Evolutionary conservation across 2,888 invertebrate genomes (phyloP).

Genomic region (Dryococelus australis): DNA sequence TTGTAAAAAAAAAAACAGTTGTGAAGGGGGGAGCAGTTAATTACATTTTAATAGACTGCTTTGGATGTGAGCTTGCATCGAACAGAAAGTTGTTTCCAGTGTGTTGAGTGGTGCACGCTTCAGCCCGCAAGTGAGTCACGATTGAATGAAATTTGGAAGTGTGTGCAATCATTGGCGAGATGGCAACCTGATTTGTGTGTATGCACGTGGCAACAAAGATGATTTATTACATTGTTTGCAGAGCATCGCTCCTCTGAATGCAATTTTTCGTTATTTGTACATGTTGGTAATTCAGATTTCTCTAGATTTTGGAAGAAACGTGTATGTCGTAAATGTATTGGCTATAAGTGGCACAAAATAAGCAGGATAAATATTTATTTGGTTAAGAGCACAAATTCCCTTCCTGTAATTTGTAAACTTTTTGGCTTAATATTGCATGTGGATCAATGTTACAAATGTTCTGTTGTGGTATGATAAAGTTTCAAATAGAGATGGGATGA

Average conservation of each 20-base stretch:
- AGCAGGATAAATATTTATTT: not conserved
- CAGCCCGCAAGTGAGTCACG: not conserved
- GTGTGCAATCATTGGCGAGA: not conserved
- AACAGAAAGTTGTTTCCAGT: constrained; percentile 1
- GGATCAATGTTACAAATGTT: not conserved
- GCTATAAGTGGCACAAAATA: not conserved
- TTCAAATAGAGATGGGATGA: not conserved
- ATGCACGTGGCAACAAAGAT: not conserved
- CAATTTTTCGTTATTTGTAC: not conserved
- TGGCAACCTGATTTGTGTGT: not conserved
- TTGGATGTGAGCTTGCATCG: constrained; percentile 3
- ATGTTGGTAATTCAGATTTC: not conserved
- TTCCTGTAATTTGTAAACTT: not conserved
- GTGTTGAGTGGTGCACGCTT: not conserved
- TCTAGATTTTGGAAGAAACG: constrained; percentile 4
- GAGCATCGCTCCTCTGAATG: not conserved
- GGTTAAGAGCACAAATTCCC: not conserved
- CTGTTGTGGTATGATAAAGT: not conserved
- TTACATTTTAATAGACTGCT: not conserved
- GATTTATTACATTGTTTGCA: constrained; percentile 5
- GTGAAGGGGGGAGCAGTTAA: not conserved
- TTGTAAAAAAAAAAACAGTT: not conserved
- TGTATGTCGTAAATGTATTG: not conserved
- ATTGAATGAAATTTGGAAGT: not conserved
- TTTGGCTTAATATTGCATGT: constrained; percentile 8